Base-by-base conservation (phyloP, 2,113 vertebrate species). In the Bufo gargarizans region DNA sequence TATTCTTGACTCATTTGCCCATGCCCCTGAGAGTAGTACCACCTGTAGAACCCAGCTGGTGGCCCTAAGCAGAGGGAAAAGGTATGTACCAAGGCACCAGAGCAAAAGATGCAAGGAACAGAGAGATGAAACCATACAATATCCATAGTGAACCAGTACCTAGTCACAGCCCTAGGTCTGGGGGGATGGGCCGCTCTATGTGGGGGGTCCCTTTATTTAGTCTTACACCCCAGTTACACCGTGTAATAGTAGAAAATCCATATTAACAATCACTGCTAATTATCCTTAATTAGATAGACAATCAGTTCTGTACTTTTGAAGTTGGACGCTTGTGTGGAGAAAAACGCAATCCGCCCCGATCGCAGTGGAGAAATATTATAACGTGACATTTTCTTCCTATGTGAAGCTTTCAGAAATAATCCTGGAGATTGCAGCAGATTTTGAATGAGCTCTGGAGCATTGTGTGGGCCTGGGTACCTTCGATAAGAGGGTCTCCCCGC, bases 311-410 rank as follows among this genome's bases (percentile, higher is more conserved):
- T 78, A 14, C 49, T 22, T 20, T 53, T 77, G 17, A 19, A 8
- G 4, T 78, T 56, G 13, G 1, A 55, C 19, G 5, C 45, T 50
- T 17, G 17, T 1, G 20, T 6, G 12, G 6, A 13, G 49, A 11
- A 10, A 55, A 77, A n/a, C 20, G 10, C 45, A 45, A 72, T 77
- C 74, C 4, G 43, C 9, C 74, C 47, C 50, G n/a, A 13, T 12
- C 5, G 55, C 78, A 45, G 58, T 11, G 55, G 33, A 33, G 14
- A 59, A 63, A 50, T 65, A 49, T 65, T n/a, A 80, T 58, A 58
- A 76, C 17, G 7, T 56, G 16, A 77, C 47, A 56, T 56, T 79
- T 79, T 12, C 77, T 79, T 79, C 55, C 22, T 78, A 78, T 56
- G 77, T 78, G 49, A 56, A 78, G 43, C 20, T 22, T 50, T 83